Base-by-base conservation (phyloP, 2,113 vertebrate species). In the Eurypyga helias region DNA sequence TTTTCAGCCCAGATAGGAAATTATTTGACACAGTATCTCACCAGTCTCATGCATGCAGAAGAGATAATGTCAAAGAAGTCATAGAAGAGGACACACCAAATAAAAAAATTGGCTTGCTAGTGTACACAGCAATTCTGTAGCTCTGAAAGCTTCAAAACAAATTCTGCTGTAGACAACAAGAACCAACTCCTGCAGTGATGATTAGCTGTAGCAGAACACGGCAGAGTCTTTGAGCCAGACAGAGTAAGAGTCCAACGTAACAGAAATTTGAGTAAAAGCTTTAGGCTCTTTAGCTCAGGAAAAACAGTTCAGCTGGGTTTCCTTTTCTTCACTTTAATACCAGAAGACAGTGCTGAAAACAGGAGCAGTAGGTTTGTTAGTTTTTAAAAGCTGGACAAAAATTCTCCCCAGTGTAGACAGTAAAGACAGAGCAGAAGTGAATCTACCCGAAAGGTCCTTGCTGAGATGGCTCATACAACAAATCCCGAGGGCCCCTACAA, bases 11-110 rank as follows among this genome's bases (percentile, higher is more conserved):
- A 67, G 29, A 41, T 9, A 62, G 38, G 29, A 73, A 84, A 66
- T 6, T 7, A 43, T 18, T 26, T 55, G n/a, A 83, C 19, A 8
- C 2, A 3, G 6, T 58, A 24, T 29, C 43, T 58, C 33, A 46
- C 13, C 3, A 3, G 36, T 0, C 0, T 41, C 8, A 41, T 11
- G 23, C 17, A 66, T 2, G 1, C 25, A 33, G 24, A 38, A 57
- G 17, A 69, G 70, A 85, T 81, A 61, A 3, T 43, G 6, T 43
- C 36, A 13, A 25, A 23, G 48, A 11, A 9, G 5, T 25, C 38
- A 29, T 18, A 80, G 62, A 83, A 31, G 49, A 70, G 29, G 14
- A 54, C 1, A 1, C 16, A 41, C 12, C 41, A 72, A 86, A 88
- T 33, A 13, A 45, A 45, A 33, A 84, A 87, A 77, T 64, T 49